Percentiles rank a stretch among this genome's conserved stretches.
Conservation (phyloP, 2,113 vertebrate genomes). For the Diadophis punctatus region DNA sequence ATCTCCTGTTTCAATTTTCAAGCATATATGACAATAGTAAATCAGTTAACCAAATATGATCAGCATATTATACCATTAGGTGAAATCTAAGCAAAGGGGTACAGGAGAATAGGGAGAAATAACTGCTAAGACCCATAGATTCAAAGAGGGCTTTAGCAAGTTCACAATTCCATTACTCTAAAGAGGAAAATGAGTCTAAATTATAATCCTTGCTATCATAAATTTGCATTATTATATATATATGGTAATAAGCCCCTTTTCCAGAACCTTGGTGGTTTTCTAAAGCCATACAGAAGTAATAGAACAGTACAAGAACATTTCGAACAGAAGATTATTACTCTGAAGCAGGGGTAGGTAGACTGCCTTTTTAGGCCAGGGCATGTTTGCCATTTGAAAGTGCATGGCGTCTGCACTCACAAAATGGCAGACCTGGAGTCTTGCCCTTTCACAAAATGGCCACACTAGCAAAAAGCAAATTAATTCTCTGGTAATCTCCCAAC, state of each 20-base stretch:
- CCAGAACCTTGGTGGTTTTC: background rate
- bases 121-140: background rate
- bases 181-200: background rate
- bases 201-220: background rate
- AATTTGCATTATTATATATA: background rate
- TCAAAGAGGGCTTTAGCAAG: background rate
- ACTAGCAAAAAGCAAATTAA: background rate
- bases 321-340: background rate
- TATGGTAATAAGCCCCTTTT: background rate
- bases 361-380: background rate
- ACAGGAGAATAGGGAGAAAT: background rate
- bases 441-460: background rate
- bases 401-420: background rate
- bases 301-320: background rate
- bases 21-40: conserved; percentile 16
- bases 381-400: background rate
- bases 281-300: background rate
- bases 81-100: background rate
- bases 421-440: background rate
- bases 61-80: background rate
- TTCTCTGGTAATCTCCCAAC: background rate
- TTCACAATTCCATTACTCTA: background rate
- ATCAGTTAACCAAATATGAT: conserved; percentile 22
- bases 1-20: conserved; percentile 6
- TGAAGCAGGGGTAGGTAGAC: background rate